Percentiles rank a stretch among this genome's conserved stretches.
phyloP scores from a whole-genome alignment of 2,888 invertebrate genomes.

The Catonia carolina region DNA sequence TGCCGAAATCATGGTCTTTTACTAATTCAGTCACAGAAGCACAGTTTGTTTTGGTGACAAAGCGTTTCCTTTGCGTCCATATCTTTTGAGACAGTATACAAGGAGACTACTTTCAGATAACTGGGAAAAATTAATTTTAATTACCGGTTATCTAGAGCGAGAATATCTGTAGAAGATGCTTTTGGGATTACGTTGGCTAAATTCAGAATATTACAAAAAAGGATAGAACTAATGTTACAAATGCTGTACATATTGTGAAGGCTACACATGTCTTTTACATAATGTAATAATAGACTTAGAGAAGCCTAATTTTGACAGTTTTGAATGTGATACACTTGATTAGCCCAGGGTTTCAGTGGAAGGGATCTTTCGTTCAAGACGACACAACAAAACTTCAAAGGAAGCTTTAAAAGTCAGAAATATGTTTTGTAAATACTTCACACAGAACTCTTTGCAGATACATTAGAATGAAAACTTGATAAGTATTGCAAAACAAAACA shows the following conservation, averaged over 20 bases:
- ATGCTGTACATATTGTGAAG: background rate
- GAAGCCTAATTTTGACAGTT: too few relatives aligned
- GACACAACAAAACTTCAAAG: too few relatives aligned
- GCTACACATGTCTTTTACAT: background rate
- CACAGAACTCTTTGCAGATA: too few relatives aligned
- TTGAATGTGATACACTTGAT: too few relatives aligned
- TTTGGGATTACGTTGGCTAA: background rate
- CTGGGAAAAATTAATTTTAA: background rate
- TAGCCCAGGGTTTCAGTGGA: too few relatives aligned
- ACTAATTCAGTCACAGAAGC: background rate
- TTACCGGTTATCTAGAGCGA: background rate
- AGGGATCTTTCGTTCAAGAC: too few relatives aligned
- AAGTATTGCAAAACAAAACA: too few relatives aligned
- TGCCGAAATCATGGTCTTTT: background rate
- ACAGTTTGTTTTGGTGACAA: background rate
- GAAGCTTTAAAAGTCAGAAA: too few relatives aligned
- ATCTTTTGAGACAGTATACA: background rate
- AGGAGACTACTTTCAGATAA: background rate
- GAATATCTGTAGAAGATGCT: background rate
- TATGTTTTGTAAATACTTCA: too few relatives aligned
- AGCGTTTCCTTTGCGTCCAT: background rate
- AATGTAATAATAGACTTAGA: too few relatives aligned
- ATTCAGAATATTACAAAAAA: background rate
- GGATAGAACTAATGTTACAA: background rate
- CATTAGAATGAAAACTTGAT: too few relatives aligned